Evolutionary conservation across 1,140 invertebrate genomes (phyloP).

Genomic region (Penaeus japonicus): DNA sequence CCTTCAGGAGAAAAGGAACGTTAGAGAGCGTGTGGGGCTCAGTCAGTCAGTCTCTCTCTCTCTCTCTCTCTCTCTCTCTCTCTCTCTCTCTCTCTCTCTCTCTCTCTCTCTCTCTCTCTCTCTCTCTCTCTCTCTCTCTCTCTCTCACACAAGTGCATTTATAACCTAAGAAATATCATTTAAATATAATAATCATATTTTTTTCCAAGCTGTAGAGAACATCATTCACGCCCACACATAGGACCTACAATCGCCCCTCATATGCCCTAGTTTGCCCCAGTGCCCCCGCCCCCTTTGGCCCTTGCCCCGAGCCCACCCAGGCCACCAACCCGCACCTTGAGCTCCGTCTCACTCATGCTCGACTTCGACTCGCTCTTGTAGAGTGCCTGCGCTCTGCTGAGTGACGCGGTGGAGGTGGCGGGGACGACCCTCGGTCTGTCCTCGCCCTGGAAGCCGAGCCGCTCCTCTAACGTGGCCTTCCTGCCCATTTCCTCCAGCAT

Average conservation of each 20-base stretch:
- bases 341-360: constrained; percentile 38
- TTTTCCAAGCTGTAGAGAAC: no score
- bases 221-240: no score
- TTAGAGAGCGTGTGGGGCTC: neutral
- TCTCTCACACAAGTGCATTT: no score
- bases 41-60: no score
- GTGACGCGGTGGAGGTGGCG: neutral
- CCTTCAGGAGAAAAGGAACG: neutral
- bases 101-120: no score
- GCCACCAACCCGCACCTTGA: constrained; percentile 11
- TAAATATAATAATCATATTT: no score
- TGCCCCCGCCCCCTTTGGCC: neutral
- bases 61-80: no score
- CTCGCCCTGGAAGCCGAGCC: neutral
- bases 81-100: no score
- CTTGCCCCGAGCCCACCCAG: neutral
- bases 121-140: no score
- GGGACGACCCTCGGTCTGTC: neutral
- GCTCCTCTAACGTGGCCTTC: neutral
- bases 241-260: no score
- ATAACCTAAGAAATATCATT: no score
- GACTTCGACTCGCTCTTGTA: constrained; percentile 46
- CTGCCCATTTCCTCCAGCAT: neutral
- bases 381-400: constrained; percentile 24
- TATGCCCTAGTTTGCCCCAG: no score